Evolutionary conservation across 2,797 vertebrate genomes (phyloP), one percentile per base, ranked within the genome.

Genomic region (Lophura swinhoii): DNA sequence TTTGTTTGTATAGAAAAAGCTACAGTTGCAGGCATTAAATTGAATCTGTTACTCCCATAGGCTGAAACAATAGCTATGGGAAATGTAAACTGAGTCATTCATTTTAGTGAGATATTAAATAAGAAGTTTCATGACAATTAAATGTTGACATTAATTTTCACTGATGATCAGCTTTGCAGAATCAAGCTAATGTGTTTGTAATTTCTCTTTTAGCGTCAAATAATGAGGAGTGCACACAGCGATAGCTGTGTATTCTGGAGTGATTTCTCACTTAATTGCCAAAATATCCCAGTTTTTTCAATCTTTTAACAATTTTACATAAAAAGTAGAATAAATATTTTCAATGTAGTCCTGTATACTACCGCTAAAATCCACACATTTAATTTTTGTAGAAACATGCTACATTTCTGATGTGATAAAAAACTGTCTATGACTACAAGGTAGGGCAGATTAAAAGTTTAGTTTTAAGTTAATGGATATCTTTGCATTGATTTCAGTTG

Each of bases 41-140:
- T 84, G 41, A 41, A 79, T 60, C 31, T 72, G 1, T 8, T 81
- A 53, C 26, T 67, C 66, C 39, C 26, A 72, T 0, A 43, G 46
- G 18, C 12, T 39, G 53, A 73, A 84, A 64, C 28, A 94, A 84
- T 5, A 82, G 44, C n/a, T 82, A 37, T 84, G 48, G 5, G 41
- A 92, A 90, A 28, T 35, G 37, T 70, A 56, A 92, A 70, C 17
- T 24, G 28, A 74, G 43, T 24, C n/a, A 43, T 84, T 88, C 85
- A 87, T 44, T 44, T 73, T 33, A 68, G 48, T 77, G 58, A 88
- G n/a, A 58, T 81, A 87, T 69, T 84, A 86, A 84, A 76, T 84
- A 91, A 35, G 86, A 94, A 82, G 51, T 53, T 90, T 75, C 88
- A 58, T 22, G 68, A 76, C 83, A 86, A 90, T 75, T 79, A 64